These are phyloP conservation scores for Nomada flava DNA, from an alignment of 2,888 invertebrate species.

Conservation along the genomic window DNA sequence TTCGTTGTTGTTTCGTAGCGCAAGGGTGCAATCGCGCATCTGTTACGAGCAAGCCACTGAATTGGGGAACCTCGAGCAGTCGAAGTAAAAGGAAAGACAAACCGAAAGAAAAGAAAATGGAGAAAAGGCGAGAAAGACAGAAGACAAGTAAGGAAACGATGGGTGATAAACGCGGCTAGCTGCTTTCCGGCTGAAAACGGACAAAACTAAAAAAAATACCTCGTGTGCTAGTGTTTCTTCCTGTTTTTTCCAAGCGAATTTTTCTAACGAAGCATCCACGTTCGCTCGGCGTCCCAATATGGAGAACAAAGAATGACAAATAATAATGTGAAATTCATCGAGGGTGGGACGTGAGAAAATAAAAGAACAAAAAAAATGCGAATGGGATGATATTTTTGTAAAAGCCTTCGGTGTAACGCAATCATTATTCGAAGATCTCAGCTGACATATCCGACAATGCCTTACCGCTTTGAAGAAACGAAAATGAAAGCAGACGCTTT, in stretches of 20 bases:
- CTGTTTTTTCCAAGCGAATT: slow-evolving; percentile 42
- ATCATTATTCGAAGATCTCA: slow-evolving; percentile 80
- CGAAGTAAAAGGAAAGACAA: not conserved
- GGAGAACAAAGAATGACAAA: not conserved
- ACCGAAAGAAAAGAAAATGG: not conserved
- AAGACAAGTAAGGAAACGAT: not conserved
- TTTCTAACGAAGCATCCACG: slow-evolving; percentile 40
- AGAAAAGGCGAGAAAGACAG: not conserved
- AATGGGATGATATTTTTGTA: slow-evolving; percentile 80
- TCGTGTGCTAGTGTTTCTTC: slow-evolving; percentile 46
- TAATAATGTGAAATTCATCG: slow-evolving; percentile 34
- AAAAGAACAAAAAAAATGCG: not conserved
- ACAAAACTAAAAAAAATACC: slow-evolving; percentile 25
- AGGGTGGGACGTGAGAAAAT: slow-evolving; percentile 17
- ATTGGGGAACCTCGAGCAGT: not conserved
- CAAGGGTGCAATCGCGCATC: slow-evolving; percentile 17
- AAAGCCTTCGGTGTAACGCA: slow-evolving; percentile 79
- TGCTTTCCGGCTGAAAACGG: slow-evolving; percentile 24
- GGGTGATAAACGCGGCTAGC: not conserved
- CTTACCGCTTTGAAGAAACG: slow-evolving; percentile 80
- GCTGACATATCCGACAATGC: slow-evolving; percentile 84
- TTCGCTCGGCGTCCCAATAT: slow-evolving; percentile 19
- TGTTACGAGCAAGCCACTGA: not conserved
- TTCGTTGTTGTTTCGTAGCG: slow-evolving; percentile 53
- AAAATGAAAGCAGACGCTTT: slow-evolving; percentile 21